Base-by-base conservation (phyloP, 2,113 vertebrate genomes). In the Azemiops feae region DNA sequence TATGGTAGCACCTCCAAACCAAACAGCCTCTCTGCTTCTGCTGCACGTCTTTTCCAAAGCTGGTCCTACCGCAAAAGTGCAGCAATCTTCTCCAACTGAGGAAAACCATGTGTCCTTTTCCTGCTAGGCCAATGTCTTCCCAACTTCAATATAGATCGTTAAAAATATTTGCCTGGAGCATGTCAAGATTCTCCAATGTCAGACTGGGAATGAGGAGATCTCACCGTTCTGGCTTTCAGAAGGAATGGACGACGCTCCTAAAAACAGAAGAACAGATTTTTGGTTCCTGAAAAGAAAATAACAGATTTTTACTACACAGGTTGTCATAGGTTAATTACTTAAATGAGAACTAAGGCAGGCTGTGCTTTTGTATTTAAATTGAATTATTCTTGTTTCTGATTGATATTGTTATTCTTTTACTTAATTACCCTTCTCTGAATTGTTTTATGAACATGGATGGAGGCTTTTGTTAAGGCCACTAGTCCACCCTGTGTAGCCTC, bases 251-350 rank as follows among this genome's bases (percentile, higher is more conserved):
- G 7, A 60, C 12, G 0, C 87, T 96, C 93, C 96, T 96, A 92
- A 92, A 95, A 93, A 47, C 5, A 96, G 57, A 43, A 91, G 55
- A 95, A 81, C n/a, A 87, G 30, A 64, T n/a, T 64, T n/a, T 64
- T 30, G 4, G 0, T 87, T 96, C 92, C 96, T 96, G 93, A 92
- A 96, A 93, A 47, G 8, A 95, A 81, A 34, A 91, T 47, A 95
- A 64, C 52, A 87, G 55, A 87, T 34, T 50, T 50, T 47, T 30
- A 34, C 20, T 60, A 50, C 52, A 43, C 25, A 91, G 27, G 27
- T 23, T 16, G 25, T 47, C 14, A n/a, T 25, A 23, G 53, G 30
- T 87, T 52, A 10, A 92, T 69, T 58, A 60, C 23, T 30, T 47
- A 69, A 74, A 74, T 53, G 25, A 88, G 7, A 53, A 47, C 18